Conservation (phyloP, 2,888 invertebrate genomes). For the Cantharis rustica region DNA sequence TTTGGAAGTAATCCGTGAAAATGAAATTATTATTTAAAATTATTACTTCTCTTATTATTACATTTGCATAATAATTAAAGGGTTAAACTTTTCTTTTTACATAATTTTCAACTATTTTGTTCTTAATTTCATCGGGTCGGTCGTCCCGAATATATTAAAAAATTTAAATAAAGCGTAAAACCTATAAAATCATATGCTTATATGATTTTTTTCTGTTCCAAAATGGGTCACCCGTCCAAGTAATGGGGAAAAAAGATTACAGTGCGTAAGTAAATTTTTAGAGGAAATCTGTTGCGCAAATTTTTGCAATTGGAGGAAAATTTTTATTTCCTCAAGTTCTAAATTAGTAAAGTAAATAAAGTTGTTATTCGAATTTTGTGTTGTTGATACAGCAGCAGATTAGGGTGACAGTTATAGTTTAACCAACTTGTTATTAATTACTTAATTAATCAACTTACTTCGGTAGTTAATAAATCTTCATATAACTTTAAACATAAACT, state of each 20-base stretch:
- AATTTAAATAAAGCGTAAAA: neutral
- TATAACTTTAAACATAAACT: slow-evolving; percentile 1
- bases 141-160: neutral
- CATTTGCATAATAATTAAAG: neutral
- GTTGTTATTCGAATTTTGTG: neutral
- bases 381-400: neutral
- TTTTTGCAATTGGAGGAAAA: neutral
- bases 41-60: neutral
- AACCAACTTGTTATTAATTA: slow-evolving; percentile 3
- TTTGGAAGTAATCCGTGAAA: neutral
- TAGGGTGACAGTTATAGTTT: neutral
- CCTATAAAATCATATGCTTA: too few relatives aligned
- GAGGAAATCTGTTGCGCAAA: neutral
- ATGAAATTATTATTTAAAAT: neutral
- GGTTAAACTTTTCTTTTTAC: neutral
- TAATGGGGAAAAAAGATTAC: too few relatives aligned
- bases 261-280: neutral
- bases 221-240: too few relatives aligned
- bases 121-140: neutral
- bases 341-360: neutral
- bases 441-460: slow-evolving; percentile 5
- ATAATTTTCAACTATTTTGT: neutral
- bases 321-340: neutral
- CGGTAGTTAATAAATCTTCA: slow-evolving; percentile 3
- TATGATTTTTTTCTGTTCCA: too few relatives aligned